phyloP scores from a whole-genome alignment of 2,888 invertebrate genomes.

The Iselma pallidipennis region DNA sequence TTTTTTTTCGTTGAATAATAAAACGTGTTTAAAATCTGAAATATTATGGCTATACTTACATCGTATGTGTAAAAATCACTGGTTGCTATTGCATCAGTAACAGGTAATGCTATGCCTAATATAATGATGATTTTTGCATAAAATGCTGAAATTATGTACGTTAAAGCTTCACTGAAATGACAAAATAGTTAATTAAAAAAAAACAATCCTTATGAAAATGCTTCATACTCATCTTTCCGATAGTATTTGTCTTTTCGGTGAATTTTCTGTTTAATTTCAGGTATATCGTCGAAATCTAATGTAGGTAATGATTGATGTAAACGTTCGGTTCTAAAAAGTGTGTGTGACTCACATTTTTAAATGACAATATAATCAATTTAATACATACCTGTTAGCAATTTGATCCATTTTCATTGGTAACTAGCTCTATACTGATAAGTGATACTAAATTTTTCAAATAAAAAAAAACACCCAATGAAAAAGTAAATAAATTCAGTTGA shows the following conservation, averaged over 20 bases:
- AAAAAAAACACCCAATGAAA: too few relatives aligned
- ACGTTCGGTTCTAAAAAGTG: conserved; percentile 14
- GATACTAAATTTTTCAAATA: too few relatives aligned
- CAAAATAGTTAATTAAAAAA: not conserved
- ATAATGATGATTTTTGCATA: conserved; percentile 32
- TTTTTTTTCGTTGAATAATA: too few relatives aligned
- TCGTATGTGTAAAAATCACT: conserved; percentile 23
- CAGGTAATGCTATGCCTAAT: conserved; percentile 32
- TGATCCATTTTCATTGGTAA: too few relatives aligned
- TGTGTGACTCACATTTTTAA: too few relatives aligned
- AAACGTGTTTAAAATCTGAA: too few relatives aligned
- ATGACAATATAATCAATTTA: too few relatives aligned
- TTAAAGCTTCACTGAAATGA: conserved; percentile 24
- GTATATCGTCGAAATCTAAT: conserved; percentile 10
- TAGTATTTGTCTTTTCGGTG: conserved; percentile 3
- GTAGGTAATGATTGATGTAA: conserved; percentile 21
- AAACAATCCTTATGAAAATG: too few relatives aligned
- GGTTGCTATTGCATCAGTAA: conserved; percentile 31
- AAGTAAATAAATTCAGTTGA: too few relatives aligned
- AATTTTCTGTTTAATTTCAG: not conserved
- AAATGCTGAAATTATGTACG: conserved; percentile 26
- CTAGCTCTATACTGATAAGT: too few relatives aligned
- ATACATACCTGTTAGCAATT: too few relatives aligned
- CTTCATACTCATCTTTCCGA: conserved; percentile 13
- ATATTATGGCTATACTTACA: too few relatives aligned